phyloP scores from a whole-genome alignment of 2,888 invertebrate species.

The Caenorhabditis japonica region DNA sequence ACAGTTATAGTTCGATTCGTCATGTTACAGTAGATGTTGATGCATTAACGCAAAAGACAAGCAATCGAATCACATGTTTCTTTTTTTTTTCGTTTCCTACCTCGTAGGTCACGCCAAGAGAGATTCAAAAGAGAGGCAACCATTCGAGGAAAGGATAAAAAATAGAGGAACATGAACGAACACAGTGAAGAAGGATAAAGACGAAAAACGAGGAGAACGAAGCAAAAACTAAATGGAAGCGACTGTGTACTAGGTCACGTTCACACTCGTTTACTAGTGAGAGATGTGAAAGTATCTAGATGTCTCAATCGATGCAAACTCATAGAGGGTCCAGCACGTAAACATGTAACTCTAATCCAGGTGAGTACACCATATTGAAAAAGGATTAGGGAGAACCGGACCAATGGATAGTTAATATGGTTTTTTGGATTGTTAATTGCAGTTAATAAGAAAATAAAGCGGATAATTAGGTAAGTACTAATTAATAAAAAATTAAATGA shows the following conservation, averaged over 20 bases:
- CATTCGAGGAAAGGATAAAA: constrained; percentile 3
- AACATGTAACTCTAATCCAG: too few relatives aligned
- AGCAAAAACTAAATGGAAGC: constrained; percentile 9
- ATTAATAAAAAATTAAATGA: too few relatives aligned
- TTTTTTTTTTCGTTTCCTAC: too few relatives aligned
- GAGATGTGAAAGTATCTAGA: too few relatives aligned
- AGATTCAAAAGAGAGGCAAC: not conserved
- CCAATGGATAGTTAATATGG: too few relatives aligned
- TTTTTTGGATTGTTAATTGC: too few relatives aligned
- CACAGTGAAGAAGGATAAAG: not conserved
- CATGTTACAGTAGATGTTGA: constrained; percentile 1
- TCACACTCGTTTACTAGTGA: not conserved
- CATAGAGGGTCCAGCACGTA: too few relatives aligned
- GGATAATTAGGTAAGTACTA: too few relatives aligned
- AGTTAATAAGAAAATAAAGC: too few relatives aligned
- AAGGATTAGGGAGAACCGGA: too few relatives aligned
- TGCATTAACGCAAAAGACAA: not conserved
- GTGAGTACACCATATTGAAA: too few relatives aligned
- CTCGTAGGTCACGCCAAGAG: constrained; percentile 32
- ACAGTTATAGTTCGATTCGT: constrained; percentile 29
- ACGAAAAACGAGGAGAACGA: not conserved
- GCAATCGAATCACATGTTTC: constrained; percentile 5
- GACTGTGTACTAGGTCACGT: constrained; percentile 10
- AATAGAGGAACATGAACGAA: not conserved
- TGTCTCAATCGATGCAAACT: too few relatives aligned